Conservation (phyloP, 1,140 invertebrate species). For the Plutomurus gul region DNA sequence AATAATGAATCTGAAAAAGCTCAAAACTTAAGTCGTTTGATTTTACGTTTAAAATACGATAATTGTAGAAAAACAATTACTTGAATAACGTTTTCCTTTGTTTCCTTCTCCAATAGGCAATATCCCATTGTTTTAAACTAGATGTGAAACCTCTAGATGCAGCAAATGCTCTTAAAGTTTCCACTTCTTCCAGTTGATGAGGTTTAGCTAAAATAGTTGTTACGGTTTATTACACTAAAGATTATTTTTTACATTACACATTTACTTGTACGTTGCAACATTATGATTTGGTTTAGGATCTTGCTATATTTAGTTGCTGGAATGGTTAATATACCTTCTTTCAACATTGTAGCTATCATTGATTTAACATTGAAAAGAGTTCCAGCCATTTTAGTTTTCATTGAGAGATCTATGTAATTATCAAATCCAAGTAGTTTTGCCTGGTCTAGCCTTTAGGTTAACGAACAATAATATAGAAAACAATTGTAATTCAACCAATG, state of each 20-base stretch:
- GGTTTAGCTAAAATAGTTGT: constrained; percentile 63
- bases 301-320: no score
- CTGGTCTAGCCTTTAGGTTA: constrained; percentile 69
- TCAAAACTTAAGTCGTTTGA: neutral
- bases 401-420: constrained; percentile 80
- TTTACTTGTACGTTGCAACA: constrained; percentile 33
- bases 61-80: constrained; percentile 57
- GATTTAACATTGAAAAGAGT: constrained; percentile 75
- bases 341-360: constrained; percentile 69
- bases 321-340: constrained; percentile 55
- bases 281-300: constrained; percentile 29
- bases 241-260: neutral
- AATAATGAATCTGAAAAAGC: constrained; percentile 53
- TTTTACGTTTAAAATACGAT: neutral
- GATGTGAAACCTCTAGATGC: constrained; percentile 71
- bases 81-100: constrained; percentile 64
- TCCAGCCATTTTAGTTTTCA: constrained; percentile 93
- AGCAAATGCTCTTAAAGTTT: constrained; percentile 75
- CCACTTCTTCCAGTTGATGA: constrained; percentile 76
- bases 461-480: constrained; percentile 47
- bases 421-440: constrained; percentile 79
- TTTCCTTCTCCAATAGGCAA: constrained; percentile 82
- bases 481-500: neutral
- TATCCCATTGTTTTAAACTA: constrained; percentile 78
- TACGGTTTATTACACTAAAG: neutral